Conservation (phyloP, 2,888 invertebrate species). For the Tanypteryx hageni region DNA sequence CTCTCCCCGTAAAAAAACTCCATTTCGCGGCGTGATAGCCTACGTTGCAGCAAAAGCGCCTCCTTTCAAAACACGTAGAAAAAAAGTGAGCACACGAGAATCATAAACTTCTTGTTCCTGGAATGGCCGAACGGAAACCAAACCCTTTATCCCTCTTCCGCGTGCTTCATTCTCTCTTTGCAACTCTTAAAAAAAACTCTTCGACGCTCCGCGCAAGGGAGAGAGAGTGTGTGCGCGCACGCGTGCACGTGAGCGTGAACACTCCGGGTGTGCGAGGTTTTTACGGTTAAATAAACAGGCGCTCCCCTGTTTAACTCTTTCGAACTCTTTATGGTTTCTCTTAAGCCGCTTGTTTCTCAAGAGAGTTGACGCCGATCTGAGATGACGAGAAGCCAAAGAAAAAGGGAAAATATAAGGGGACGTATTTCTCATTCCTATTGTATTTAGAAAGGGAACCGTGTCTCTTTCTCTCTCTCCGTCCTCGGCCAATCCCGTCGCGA, state of each 20-base stretch:
- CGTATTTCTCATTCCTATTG: neutral
- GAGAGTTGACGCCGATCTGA: neutral
- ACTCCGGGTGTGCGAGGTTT: neutral
- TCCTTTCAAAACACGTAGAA: neutral
- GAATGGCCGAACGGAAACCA: neutral
- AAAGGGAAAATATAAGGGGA: neutral
- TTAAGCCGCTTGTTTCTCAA: neutral
- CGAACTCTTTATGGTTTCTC: neutral
- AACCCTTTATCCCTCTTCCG: neutral
- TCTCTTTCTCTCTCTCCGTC: neutral
- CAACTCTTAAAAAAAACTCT: neutral
- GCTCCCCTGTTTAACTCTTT: neutral
- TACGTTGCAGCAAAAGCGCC: neutral
- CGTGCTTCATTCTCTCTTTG: neutral
- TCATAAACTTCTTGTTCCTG: neutral
- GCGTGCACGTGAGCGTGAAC: too few species aligned
- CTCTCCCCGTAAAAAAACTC: too few species aligned
- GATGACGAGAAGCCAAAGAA: neutral
- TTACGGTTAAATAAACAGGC: constrained; percentile 39
- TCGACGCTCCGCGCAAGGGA: neutral
- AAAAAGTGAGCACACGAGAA: neutral
- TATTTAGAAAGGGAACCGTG: neutral
- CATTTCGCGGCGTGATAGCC: too few species aligned
- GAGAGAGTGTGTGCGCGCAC: neutral
- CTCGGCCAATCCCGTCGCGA: neutral